A percentile compares a stretch with the other conserved stretches of the same genome.
Conservation (phyloP, 2,113 vertebrate species). For the Rhinolophus ferrumequinum region DNA sequence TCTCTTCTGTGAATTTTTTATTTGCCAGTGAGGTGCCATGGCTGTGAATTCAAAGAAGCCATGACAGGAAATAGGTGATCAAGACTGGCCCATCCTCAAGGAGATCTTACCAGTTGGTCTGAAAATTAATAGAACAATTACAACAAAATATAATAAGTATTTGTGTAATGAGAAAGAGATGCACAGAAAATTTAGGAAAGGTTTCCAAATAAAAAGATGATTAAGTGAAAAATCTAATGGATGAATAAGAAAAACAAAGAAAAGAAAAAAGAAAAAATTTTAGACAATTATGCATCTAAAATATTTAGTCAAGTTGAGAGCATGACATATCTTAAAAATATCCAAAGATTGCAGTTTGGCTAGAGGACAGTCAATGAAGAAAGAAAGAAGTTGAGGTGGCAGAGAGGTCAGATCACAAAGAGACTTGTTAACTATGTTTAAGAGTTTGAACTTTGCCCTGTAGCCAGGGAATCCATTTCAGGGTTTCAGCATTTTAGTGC, state of each 20-base stretch:
- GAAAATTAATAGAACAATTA: not conserved
- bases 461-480: not conserved
- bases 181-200: not conserved
- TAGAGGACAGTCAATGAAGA: not conserved
- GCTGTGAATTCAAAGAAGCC: not conserved
- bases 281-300: not conserved
- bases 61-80: not conserved
- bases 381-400: not conserved
- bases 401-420: not conserved
- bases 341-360: not conserved
- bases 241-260: not conserved
- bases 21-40: not conserved
- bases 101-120: not conserved
- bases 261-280: not conserved
- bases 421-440: not conserved
- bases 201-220: not conserved
- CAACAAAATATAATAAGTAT: not conserved
- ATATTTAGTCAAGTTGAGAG: not conserved
- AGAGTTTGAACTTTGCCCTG: not conserved
- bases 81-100: not conserved
- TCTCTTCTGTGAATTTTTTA: not conserved
- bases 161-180: not conserved
- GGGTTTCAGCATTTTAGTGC: not conserved
- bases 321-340: not conserved
- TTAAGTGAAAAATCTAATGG: not conserved